Evolutionary conservation across 2,888 invertebrate species (phyloP), one percentile per base, ranked within the genome.

Genomic region (Spicauda simplicius): DNA sequence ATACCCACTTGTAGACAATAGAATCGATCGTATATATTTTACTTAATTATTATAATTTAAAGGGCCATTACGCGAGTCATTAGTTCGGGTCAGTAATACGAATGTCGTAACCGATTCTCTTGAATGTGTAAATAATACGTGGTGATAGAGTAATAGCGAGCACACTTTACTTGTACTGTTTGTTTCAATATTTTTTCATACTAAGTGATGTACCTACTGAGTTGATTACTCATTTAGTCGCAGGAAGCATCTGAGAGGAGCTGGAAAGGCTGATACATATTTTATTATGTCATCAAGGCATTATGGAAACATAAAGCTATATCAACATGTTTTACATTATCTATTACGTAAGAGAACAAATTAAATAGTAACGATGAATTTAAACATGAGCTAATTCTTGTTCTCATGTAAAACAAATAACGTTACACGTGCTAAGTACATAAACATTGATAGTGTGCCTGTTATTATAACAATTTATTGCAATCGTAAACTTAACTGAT

Each of bases 11-110:
- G 45, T n/a, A 45, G 5, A 45, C 45, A 45, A 45, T 45, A 45
- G 45, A 4, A 0, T 1, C n/a, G 5, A 41, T 14, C 10, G 14
- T 14, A 14, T 45, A 45, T n/a, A 37, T 37, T 37, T n/a, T 45
- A 45, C n/a, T 45, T 1, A 45, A 45, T 45, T n/a, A 41, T 1
- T 14, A 7, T 33, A 41, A 14, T 41, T 14, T 41, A 14, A 41
- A 41, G 33, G 33, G 33, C 33, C 33, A 8, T 41, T 3, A 41
- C 14, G 14, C 14, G 30, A 11, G 14, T 55, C 30, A 91, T 84
- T 71, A 45, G n/a, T 6, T 20, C 20, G 50, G 14, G 20, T 20
- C 14, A 55, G 53, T 18, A 50, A 50, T 12, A 53, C 53, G 20
- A 6, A 20, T 53, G 16, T 19, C 53, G 20, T 4, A 53, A 53